Evolutionary conservation across 2,888 invertebrate genomes (phyloP).

Genomic region (Drosophila anomalata): DNA sequence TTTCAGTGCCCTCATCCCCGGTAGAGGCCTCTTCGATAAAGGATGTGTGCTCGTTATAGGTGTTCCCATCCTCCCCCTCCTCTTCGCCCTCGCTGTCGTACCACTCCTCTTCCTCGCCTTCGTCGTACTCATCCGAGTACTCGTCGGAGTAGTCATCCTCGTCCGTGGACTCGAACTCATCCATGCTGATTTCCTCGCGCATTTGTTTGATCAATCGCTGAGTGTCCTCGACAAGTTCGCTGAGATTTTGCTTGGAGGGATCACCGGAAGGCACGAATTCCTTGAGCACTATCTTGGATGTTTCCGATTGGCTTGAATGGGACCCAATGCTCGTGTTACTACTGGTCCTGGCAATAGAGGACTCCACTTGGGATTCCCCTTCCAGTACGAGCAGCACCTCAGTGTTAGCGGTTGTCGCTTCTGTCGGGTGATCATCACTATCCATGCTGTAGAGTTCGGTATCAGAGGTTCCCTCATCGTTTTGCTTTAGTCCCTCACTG

Average conservation of each 20-base stretch:
- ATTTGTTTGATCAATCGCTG: conserved; percentile 87
- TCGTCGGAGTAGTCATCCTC: conserved; percentile 85
- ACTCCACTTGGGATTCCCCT: conserved; percentile 23
- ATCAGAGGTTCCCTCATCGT: conserved; percentile 65
- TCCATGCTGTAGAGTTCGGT: conserved; percentile 74
- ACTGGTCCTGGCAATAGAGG: conserved; percentile 49
- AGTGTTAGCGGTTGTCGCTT: conserved; percentile 58
- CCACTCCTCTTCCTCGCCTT: conserved; percentile 78
- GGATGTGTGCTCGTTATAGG: conserved; percentile 74
- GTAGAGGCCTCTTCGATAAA: conserved; percentile 77
- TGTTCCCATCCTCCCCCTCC: conserved; percentile 63
- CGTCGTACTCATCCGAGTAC: conserved; percentile 85
- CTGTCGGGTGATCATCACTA: conserved; percentile 58
- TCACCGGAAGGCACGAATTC: conserved; percentile 81
- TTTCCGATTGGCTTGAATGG: conserved; percentile 61
- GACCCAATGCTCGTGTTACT: conserved; percentile 69
- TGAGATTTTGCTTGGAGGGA: conserved; percentile 82
- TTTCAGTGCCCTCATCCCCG: conserved; percentile 62
- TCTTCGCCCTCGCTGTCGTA: conserved; percentile 75
- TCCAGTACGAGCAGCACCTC: conserved; percentile 64
- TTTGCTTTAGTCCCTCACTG: conserved; percentile 51
- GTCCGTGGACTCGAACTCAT: conserved; percentile 83
- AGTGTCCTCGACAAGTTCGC: conserved; percentile 86
- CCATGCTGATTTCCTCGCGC: conserved; percentile 88
- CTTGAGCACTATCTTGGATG: conserved; percentile 54